Conservation (phyloP, 2,888 invertebrate genomes). For the Sinotaia quadrata region DNA sequence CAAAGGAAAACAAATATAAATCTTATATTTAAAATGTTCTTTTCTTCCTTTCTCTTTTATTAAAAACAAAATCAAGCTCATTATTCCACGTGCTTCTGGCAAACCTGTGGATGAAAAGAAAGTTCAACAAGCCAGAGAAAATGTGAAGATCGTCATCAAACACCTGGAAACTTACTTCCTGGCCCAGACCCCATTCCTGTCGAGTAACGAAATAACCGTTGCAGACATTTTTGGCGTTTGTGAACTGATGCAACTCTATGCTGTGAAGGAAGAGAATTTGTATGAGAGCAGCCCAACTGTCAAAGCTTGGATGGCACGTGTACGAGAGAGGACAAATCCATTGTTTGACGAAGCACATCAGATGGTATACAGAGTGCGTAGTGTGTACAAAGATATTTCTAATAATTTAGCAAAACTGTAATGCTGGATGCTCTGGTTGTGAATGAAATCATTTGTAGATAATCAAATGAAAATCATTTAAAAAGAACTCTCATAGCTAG, state of each 20-base stretch:
- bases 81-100: constrained; percentile 56
- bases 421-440: too few relatives aligned
- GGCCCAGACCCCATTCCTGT: constrained; percentile 54
- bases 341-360: constrained; percentile 61
- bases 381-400: constrained; percentile 42
- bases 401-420: too few relatives aligned
- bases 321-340: constrained; percentile 51
- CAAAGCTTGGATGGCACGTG: constrained; percentile 60
- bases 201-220: constrained; percentile 60
- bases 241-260: constrained; percentile 65
- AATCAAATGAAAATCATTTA: too few relatives aligned
- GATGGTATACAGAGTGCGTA: constrained; percentile 45
- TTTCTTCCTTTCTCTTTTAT: background rate
- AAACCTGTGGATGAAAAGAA: constrained; percentile 53
- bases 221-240: constrained; percentile 67
- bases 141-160: constrained; percentile 40
- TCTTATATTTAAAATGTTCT: background rate
- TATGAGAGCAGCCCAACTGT: constrained; percentile 53
- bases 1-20: background rate
- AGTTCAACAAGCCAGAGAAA: constrained; percentile 47
- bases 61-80: constrained; percentile 2
- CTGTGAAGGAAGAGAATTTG: constrained; percentile 55
- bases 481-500: too few relatives aligned
- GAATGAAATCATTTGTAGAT: too few relatives aligned
- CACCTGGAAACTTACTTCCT: constrained; percentile 61